Evolutionary conservation across 2,888 invertebrate genomes (phyloP).

Genomic region (Pseudeuparius sepicola): DNA sequence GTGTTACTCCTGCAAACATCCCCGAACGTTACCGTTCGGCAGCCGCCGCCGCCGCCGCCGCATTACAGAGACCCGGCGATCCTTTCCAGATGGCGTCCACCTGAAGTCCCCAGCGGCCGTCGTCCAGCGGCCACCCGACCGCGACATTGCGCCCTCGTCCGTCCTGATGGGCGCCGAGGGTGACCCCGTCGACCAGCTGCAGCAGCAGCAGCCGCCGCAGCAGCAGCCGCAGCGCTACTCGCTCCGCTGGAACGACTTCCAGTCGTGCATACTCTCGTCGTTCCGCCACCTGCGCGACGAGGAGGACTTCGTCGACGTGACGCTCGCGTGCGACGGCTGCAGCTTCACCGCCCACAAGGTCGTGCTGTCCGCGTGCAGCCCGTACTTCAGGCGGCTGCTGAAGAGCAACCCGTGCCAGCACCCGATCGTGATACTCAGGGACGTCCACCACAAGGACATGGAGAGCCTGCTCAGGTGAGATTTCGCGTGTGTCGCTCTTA

Average conservation of each 20-base stretch:
- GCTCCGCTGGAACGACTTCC: slow-evolving; percentile 91
- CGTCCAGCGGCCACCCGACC: too few species aligned
- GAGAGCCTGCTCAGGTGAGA: slow-evolving; percentile 68
- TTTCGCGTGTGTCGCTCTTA: too few species aligned
- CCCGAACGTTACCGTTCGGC: too few species aligned
- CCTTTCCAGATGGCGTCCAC: too few species aligned
- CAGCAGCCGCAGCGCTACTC: slow-evolving; percentile 90
- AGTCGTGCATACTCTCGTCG: slow-evolving; percentile 80
- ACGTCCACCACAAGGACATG: slow-evolving; percentile 78
- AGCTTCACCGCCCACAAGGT: slow-evolving; percentile 85
- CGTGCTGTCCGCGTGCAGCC: slow-evolving; percentile 87
- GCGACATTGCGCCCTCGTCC: slow-evolving; percentile 39
- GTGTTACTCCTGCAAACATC: too few species aligned
- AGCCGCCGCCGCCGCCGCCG: too few species aligned
- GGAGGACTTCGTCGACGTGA: slow-evolving; percentile 90
- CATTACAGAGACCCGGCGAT: too few species aligned
- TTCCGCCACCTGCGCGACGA: slow-evolving; percentile 60
- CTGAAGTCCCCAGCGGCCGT: too few species aligned
- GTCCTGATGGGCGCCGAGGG: slow-evolving; percentile 50
- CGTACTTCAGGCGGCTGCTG: slow-evolving; percentile 78
- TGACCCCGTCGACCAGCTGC: slow-evolving; percentile 38
- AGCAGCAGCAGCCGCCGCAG: too few species aligned
- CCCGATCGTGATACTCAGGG: slow-evolving; percentile 79
- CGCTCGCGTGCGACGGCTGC: slow-evolving; percentile 81
- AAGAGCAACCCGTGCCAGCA: slow-evolving; percentile 88